These are phyloP conservation scores for Drosophila pachea DNA, from an alignment of 1,140 invertebrate species.

Conservation along the genomic window DNA sequence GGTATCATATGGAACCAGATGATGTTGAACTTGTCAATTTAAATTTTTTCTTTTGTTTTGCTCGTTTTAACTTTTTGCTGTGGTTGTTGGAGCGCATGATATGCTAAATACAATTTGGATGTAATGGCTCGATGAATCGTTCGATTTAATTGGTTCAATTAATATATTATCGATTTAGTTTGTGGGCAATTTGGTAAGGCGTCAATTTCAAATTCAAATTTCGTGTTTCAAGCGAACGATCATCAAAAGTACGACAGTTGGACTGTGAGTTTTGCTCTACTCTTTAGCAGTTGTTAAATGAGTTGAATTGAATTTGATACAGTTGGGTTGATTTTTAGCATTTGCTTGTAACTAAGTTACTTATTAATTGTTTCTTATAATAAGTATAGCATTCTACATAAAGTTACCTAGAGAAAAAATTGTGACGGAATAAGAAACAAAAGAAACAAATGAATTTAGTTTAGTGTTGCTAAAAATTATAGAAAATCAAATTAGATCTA, in stretches of 20 bases:
- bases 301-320: slow-evolving; percentile 39
- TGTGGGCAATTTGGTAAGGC: slow-evolving; percentile 52
- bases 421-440: slow-evolving; percentile 59
- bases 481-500: slow-evolving; percentile 39
- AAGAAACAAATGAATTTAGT: slow-evolving; percentile 62
- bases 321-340: slow-evolving; percentile 59
- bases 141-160: slow-evolving; percentile 23
- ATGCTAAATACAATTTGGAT: slow-evolving; percentile 54
- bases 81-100: slow-evolving; percentile 65
- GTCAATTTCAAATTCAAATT: slow-evolving; percentile 54
- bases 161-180: slow-evolving; percentile 25
- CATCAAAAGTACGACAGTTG: slow-evolving; percentile 56
- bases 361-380: slow-evolving; percentile 52
- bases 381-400: slow-evolving; percentile 76
- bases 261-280: slow-evolving; percentile 61
- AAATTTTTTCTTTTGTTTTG: slow-evolving; percentile 37
- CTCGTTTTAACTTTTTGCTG: slow-evolving; percentile 39
- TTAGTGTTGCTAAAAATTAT: slow-evolving; percentile 38
- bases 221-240: slow-evolving; percentile 55
- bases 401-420: slow-evolving; percentile 78
- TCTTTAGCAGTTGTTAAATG: slow-evolving; percentile 43
- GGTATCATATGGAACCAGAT: slow-evolving; percentile 68
- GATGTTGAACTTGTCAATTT: slow-evolving; percentile 59
- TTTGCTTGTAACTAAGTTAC: slow-evolving; percentile 72
- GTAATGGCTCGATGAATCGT: slow-evolving; percentile 51